Percentiles rank a stretch among this genome's conserved stretches.
These are phyloP conservation scores for Ploceus nigricollis DNA, from an alignment of 2,113 vertebrate species.

Conservation along the genomic window DNA sequence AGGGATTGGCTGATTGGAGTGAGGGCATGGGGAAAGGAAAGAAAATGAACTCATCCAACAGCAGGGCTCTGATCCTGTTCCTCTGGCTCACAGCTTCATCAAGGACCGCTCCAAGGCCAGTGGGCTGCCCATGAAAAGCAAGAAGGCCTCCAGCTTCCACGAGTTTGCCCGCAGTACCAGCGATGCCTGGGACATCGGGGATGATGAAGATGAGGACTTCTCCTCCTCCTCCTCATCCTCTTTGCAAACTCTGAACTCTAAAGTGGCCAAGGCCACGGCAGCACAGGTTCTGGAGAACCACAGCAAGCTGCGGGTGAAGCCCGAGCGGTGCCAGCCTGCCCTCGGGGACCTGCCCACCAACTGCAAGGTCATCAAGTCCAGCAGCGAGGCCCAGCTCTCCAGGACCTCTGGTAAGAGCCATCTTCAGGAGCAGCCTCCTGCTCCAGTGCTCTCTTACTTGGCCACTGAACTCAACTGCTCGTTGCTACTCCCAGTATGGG, in stretches of 20 bases:
- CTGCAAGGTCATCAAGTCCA: constrained; percentile 34
- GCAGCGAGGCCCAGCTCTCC: constrained; percentile 13
- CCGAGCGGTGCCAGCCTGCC: not conserved
- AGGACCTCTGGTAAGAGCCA: constrained; percentile 77
- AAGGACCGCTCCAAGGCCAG: not conserved
- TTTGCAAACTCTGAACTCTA: constrained; percentile 13
- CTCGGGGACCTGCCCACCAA: not conserved
- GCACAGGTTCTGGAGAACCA: not conserved
- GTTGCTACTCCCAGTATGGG: rapidly evolving
- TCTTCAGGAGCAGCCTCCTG: not conserved
- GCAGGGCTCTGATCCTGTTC: not conserved
- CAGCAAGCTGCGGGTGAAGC: constrained; percentile 2
- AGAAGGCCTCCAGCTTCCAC: constrained; percentile 27
- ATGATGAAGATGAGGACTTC: not conserved
- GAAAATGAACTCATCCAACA: not conserved
- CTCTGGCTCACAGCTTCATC: not conserved
- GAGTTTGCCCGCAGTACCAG: constrained; percentile 27
- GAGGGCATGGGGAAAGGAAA: not conserved
- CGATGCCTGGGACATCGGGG: constrained; percentile 12
- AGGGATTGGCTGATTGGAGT: not conserved
- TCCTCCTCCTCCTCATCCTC: not conserved
- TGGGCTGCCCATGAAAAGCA: not conserved
- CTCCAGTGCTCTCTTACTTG: not conserved
- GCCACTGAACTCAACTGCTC: not conserved
- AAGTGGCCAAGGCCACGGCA: constrained; percentile 10